Conservation (phyloP, 2,888 invertebrate genomes). For the Sarcophaga carnaria region DNA sequence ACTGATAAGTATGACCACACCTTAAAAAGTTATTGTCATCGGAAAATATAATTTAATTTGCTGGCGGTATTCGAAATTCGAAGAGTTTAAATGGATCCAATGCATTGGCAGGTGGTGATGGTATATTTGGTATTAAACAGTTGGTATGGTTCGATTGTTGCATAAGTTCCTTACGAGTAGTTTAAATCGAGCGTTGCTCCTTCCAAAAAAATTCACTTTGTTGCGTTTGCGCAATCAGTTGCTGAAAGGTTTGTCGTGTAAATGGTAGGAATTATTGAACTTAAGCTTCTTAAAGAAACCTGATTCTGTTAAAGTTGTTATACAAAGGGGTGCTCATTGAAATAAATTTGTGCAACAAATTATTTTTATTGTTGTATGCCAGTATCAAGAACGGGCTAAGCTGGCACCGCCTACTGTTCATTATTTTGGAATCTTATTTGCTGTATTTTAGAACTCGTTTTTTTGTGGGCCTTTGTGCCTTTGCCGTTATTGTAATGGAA, state of each 20-base stretch:
- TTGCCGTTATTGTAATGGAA: conserved; percentile 9
- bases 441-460: background rate
- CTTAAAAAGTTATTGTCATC: conserved; percentile 54
- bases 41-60: conserved; percentile 50
- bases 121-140: conserved; percentile 17
- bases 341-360: conserved; percentile 20
- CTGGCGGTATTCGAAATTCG: conserved; percentile 67
- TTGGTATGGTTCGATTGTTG: conserved; percentile 6
- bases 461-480: background rate
- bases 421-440: background rate
- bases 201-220: background rate
- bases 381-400: no score
- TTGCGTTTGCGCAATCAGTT: background rate
- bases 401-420: background rate
- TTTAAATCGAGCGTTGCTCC: conserved; percentile 13
- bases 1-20: conserved; percentile 48
- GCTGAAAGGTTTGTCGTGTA: background rate
- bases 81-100: conserved; percentile 73
- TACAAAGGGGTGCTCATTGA: background rate
- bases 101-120: conserved; percentile 39
- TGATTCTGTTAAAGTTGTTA: conserved; percentile 21
- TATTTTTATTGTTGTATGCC: conserved; percentile 33
- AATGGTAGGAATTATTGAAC: conserved; percentile 20
- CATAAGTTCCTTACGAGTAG: background rate
- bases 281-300: background rate